phyloP scores from a whole-genome alignment of 1,140 invertebrate genomes.

The Potamilus streckersoni region DNA sequence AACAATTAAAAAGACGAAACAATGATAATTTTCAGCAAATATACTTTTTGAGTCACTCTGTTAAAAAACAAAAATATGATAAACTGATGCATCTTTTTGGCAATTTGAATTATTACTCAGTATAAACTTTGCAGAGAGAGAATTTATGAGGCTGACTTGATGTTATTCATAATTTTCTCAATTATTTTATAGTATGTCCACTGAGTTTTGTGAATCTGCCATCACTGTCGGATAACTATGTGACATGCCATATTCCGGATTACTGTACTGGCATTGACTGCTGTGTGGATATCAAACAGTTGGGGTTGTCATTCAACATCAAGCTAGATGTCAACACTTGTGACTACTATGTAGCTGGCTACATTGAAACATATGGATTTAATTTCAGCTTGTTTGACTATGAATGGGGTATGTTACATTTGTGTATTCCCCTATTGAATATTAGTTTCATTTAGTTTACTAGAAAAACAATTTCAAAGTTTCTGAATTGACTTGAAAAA shows the following conservation, averaged over 20 bases:
- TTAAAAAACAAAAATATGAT: too few species aligned
- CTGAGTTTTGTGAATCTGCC: constrained; percentile 29
- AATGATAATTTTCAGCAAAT: too few species aligned
- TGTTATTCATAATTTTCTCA: background rate
- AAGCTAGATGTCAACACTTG: constrained; percentile 34
- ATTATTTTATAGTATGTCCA: constrained; percentile 39
- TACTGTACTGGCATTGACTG: constrained; percentile 43
- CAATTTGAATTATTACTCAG: too few species aligned
- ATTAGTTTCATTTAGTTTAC: too few species aligned
- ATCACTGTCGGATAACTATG: constrained; percentile 14
- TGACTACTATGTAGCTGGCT: constrained; percentile 31
- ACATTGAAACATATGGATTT: constrained; percentile 33
- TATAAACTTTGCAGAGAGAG: too few species aligned
- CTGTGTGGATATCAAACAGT: constrained; percentile 30
- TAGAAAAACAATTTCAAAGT: too few species aligned
- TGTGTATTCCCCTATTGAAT: background rate
- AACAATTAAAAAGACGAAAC: too few species aligned
- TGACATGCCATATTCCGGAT: constrained; percentile 36
- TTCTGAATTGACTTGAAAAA: too few species aligned
- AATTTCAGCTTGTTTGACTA: constrained; percentile 35
- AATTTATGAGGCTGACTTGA: too few species aligned
- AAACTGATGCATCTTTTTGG: too few species aligned
- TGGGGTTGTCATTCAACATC: constrained; percentile 23
- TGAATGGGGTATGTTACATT: constrained; percentile 36
- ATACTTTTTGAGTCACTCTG: too few species aligned